phyloP scores from a whole-genome alignment of 2,113 vertebrate species.

The Helogale parvula region DNA sequence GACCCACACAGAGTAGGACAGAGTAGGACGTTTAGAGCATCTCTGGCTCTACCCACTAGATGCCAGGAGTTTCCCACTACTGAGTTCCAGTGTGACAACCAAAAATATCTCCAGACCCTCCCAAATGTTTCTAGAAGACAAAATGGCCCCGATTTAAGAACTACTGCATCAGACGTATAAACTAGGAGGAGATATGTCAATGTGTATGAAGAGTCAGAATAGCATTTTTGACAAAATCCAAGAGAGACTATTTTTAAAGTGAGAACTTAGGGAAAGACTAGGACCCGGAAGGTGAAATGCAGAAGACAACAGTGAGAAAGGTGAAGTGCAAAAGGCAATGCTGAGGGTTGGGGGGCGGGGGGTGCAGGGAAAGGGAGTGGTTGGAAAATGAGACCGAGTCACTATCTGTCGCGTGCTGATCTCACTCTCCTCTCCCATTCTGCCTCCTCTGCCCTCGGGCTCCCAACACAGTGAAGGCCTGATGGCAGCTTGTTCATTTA shows the following conservation, averaged over 20 bases:
- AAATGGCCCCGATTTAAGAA: background rate
- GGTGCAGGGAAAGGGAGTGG: background rate
- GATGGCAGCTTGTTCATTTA: background rate
- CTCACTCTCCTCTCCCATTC: background rate
- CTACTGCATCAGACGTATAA: background rate
- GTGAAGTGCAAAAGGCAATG: background rate
- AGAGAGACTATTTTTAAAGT: background rate
- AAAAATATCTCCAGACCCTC: background rate
- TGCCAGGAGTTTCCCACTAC: background rate
- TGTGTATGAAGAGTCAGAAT: background rate
- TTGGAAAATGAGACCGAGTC: background rate
- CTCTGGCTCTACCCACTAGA: background rate
- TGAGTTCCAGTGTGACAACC: background rate
- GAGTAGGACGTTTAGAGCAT: background rate
- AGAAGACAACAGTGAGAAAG: background rate
- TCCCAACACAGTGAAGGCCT: background rate
- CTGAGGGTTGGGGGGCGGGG: accelerated
- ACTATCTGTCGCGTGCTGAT: accelerated
- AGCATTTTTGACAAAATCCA: background rate
- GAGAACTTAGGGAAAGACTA: background rate
- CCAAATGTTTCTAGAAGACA: background rate
- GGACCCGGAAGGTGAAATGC: background rate
- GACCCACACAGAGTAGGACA: background rate
- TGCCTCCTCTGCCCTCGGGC: background rate
- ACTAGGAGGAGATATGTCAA: background rate